These are phyloP conservation scores for Malaclemys terrapin DNA, from an alignment of 2,113 vertebrate genomes.

Conservation along the genomic window DNA sequence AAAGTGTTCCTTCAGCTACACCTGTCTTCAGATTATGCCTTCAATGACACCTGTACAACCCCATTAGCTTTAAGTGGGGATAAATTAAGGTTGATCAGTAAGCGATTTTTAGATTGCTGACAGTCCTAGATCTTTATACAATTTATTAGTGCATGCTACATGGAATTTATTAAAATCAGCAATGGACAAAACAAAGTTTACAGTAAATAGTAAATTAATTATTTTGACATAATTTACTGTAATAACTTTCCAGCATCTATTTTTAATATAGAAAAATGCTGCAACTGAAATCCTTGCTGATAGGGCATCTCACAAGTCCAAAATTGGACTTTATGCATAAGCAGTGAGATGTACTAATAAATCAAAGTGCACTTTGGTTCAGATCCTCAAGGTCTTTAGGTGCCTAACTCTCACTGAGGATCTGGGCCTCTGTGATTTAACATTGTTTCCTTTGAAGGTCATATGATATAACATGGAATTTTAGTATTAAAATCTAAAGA, in stretches of 20 bases:
- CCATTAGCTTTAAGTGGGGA: too few relatives aligned
- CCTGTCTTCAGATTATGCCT: too few relatives aligned
- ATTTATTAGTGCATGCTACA: background rate
- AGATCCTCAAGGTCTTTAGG: too few relatives aligned
- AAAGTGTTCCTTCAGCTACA: too few relatives aligned
- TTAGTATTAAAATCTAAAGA: background rate
- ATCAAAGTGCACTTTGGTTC: too few relatives aligned
- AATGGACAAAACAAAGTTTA: background rate
- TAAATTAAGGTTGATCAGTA: too few relatives aligned
- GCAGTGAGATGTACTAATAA: too few relatives aligned
- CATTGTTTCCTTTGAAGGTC: background rate
- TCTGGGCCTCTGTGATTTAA: background rate
- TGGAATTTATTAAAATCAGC: background rate
- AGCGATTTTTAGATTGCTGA: too few relatives aligned
- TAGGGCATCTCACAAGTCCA: background rate
- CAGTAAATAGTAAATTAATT: background rate
- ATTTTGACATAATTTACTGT: background rate
- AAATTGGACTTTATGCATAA: background rate
- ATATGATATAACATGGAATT: background rate
- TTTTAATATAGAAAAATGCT: background rate
- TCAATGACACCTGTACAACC: too few relatives aligned
- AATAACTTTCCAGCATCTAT: background rate
- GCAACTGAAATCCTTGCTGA: rapidly evolving
- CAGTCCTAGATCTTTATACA: too few relatives aligned
- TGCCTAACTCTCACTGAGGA: too few relatives aligned